Evolutionary conservation across 2,888 invertebrate species (phyloP).

Genomic region (Diarsia mendica): DNA sequence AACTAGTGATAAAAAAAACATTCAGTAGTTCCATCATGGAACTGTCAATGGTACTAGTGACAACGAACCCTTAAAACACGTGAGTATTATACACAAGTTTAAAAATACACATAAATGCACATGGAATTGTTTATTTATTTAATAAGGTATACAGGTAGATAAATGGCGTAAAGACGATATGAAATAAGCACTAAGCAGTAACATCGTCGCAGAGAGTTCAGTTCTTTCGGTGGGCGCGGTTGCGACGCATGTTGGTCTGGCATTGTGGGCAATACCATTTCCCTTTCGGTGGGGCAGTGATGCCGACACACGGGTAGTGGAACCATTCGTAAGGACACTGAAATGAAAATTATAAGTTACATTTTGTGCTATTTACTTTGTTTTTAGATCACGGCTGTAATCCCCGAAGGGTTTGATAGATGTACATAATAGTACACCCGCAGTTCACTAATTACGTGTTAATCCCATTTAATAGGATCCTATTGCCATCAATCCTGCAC

Average conservation of each 20-base stretch:
- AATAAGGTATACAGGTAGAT: slow-evolving; percentile 59
- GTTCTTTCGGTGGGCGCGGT: slow-evolving; percentile 94
- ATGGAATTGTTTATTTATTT: slow-evolving; percentile 70
- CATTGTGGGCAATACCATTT: slow-evolving; percentile 99
- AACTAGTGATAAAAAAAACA: too few relatives aligned
- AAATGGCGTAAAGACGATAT: slow-evolving; percentile 56
- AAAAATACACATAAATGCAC: slow-evolving; percentile 33
- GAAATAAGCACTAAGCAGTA: slow-evolving; percentile 56
- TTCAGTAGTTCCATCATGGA: too few relatives aligned
- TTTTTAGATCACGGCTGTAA: too few relatives aligned
- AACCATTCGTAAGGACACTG: slow-evolving; percentile 99
- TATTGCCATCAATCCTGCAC: too few relatives aligned
- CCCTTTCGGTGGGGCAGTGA: slow-evolving; percentile 98
- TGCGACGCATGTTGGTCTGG: slow-evolving; percentile 95
- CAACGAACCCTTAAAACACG: too few relatives aligned
- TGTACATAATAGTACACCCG: too few relatives aligned
- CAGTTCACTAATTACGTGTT: too few relatives aligned
- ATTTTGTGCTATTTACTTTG: neutral
- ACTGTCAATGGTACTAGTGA: too few relatives aligned
- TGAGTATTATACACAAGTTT: neutral
- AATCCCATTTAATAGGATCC: too few relatives aligned
- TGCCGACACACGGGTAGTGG: slow-evolving; percentile 99
- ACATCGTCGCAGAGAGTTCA: slow-evolving; percentile 76
- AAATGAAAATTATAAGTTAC: slow-evolving; percentile 48
- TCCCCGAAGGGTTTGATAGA: too few relatives aligned